Base-by-base conservation (phyloP, 35 echinoderm and acorn worm genomes). In the Diadema setosum region DNA sequence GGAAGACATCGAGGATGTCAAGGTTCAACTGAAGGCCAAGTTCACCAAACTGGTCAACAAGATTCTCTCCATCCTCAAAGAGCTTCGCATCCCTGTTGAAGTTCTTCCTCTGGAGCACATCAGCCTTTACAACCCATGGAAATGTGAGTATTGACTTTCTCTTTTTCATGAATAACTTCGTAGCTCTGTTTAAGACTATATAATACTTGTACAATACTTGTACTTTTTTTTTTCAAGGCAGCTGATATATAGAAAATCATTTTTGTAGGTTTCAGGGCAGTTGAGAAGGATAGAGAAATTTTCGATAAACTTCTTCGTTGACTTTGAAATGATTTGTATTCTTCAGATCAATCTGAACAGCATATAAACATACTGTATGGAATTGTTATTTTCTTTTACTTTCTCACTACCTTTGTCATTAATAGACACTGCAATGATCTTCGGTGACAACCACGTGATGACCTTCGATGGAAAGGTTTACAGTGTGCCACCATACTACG, bases 381-480 rank as follows among this genome's bases (percentile, higher is more conserved):
- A 27, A 73, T 21, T 7, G 24, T 31, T 31, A 24, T 21, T 17
- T 73, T 73, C 37, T 31, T 5, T 24, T 73, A 16, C 30, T 16
- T 27, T 73, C 36, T 70, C n/a, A n/a, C n/a, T n/a, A n/a, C n/a
- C n/a, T n/a, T 83, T 56, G 84, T 59, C 82, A 59, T 61, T 67
- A 48, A 75, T 50, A 94, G 88, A 85, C 31, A 88, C 88, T 83
- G 91, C 63, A 5, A 91, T 91, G 88, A 85, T 98, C 75, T 97
- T 98, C 61, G 81, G 92, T 18, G 7, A 16, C 48, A 81, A 56
- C 14, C 92, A 91, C 65, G 85, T 98, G 11, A 78, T 94, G 84
- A 94, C 96, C 39, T 98, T 98, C 39, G 96, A 98, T 80, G 56
- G 83, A 18, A 84, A 88, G 25, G 58, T 91, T 2, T 98, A 94